Evolutionary conservation across 2,888 invertebrate species (phyloP).

Genomic region (Pegoplata infirma): DNA sequence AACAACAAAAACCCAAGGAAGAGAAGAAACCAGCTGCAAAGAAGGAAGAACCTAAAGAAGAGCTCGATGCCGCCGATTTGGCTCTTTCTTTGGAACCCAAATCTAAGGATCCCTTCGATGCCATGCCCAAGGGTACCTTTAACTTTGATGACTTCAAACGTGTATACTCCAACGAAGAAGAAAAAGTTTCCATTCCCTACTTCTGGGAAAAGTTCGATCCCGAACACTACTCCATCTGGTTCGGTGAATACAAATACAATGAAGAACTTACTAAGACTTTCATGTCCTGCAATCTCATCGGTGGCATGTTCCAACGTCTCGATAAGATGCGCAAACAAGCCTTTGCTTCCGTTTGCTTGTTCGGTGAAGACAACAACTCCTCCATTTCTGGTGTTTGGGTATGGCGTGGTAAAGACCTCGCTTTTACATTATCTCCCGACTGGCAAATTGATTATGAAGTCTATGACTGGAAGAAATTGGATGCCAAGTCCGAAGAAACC

Average conservation of each 20-base stretch:
- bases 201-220: slow-evolving; percentile 99
- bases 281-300: slow-evolving; percentile 99
- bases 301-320: slow-evolving; percentile 98
- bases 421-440: slow-evolving; percentile 92
- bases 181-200: slow-evolving; percentile 94
- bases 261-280: slow-evolving; percentile 94
- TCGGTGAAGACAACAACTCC: slow-evolving; percentile 94
- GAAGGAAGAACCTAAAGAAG: slow-evolving; percentile 80
- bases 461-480: slow-evolving; percentile 96
- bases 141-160: slow-evolving; percentile 98
- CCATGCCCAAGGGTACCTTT: slow-evolving; percentile 93
- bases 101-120: slow-evolving; percentile 94
- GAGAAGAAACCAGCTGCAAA: slow-evolving; percentile 77
- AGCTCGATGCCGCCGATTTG: slow-evolving; percentile 84
- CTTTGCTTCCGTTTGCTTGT: slow-evolving; percentile 95
- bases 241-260: slow-evolving; percentile 96
- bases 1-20: slow-evolving; percentile 73
- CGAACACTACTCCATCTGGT: slow-evolving; percentile 98
- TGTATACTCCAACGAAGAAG: slow-evolving; percentile 97
- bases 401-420: slow-evolving; percentile 97
- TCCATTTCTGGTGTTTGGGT: slow-evolving; percentile 98
- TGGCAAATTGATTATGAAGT: slow-evolving; percentile 99
- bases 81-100: slow-evolving; percentile 87
- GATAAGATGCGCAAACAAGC: slow-evolving; percentile 99
- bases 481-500: slow-evolving; percentile 87